Percentiles rank a stretch among this genome's conserved stretches.
phyloP scores from a whole-genome alignment of 2,888 invertebrate genomes.

The Pinctada fucata region DNA sequence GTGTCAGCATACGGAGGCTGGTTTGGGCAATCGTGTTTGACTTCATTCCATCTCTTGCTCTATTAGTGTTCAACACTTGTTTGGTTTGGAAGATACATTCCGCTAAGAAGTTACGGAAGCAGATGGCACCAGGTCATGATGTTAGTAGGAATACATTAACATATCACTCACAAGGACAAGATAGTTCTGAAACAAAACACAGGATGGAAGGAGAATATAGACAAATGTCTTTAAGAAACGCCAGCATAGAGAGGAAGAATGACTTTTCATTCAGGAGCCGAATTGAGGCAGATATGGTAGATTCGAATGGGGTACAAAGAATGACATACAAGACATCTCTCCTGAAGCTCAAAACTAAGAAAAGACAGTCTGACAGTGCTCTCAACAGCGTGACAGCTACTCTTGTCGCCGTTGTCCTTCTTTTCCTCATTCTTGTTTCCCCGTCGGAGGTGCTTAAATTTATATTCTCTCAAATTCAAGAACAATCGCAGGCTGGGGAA shows the following conservation, averaged over 20 bases:
- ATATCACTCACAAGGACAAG: no score
- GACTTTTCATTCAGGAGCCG: no score
- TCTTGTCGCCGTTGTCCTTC: constrained; percentile 70
- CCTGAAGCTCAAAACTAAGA: constrained; percentile 34
- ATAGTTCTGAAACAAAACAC: not conserved
- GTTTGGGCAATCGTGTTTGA: constrained; percentile 71
- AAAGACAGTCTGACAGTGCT: constrained; percentile 63
- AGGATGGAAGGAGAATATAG: not conserved
- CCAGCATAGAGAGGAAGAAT: no score
- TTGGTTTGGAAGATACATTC: constrained; percentile 65
- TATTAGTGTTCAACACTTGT: constrained; percentile 72
- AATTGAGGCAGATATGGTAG: no score
- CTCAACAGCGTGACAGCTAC: constrained; percentile 73
- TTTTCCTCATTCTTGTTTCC: constrained; percentile 72
- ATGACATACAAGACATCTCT: no score
- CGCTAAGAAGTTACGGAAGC: constrained; percentile 62
- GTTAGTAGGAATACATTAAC: no score
- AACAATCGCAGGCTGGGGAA: constrained; percentile 30
- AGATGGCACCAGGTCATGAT: constrained; percentile 60
- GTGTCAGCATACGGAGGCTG: constrained; percentile 56
- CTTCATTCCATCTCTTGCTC: constrained; percentile 70
- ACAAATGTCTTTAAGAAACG: no score
- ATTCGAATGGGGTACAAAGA: no score
- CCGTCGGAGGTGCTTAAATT: constrained; percentile 73
- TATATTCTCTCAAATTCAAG: constrained; percentile 51